Evolutionary conservation across 2,113 vertebrate species (phyloP).

Genomic region (Chunga burmeisteri): DNA sequence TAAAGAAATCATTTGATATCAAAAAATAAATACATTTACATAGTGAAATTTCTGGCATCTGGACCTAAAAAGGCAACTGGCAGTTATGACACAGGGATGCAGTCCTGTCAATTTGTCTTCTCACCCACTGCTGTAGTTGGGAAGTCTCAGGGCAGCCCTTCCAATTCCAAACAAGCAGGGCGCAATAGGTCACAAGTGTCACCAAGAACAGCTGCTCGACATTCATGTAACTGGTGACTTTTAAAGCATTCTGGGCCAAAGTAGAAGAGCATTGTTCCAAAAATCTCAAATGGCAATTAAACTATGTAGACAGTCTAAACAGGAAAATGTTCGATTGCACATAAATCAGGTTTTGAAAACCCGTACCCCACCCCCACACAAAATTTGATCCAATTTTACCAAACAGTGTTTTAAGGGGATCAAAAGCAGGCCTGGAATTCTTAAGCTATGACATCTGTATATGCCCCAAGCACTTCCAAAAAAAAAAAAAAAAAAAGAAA

Average conservation of each 20-base stretch:
- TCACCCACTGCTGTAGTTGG: background rate
- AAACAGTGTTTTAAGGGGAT: background rate
- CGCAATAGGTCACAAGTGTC: background rate
- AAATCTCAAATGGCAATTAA: background rate
- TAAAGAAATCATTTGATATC: slow-evolving; percentile 6
- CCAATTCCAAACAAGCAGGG: background rate
- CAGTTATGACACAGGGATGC: background rate
- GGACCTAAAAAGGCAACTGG: background rate
- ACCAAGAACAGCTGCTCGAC: background rate
- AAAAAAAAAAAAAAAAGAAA: background rate
- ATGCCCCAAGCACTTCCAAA: background rate
- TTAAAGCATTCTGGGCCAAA: background rate
- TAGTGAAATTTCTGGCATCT: background rate
- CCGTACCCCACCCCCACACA: background rate
- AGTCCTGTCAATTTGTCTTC: background rate
- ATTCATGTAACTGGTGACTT: background rate
- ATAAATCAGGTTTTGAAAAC: background rate
- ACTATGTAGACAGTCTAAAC: background rate
- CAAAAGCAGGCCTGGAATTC: slow-evolving; percentile 36
- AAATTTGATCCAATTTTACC: slow-evolving; percentile 18
- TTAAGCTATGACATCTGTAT: background rate
- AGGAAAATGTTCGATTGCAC: background rate
- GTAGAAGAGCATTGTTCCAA: background rate
- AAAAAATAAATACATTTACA: background rate
- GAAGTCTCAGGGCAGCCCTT: background rate